phyloP scores from a whole-genome alignment of 2,888 invertebrate genomes.

The Choreutis nemorana region DNA sequence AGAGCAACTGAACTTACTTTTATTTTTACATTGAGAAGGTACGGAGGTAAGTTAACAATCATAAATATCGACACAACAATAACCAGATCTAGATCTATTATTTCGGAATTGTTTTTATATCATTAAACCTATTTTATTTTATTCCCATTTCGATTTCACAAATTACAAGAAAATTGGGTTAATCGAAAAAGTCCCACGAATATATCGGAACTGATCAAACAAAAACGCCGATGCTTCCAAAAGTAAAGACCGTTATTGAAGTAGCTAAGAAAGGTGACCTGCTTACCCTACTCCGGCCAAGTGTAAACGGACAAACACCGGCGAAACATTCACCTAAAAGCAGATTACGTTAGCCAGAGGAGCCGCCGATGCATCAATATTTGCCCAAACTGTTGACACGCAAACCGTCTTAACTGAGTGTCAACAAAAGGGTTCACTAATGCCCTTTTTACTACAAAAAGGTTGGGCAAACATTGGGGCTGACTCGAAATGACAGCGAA shows the following conservation, averaged over 20 bases:
- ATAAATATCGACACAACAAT: too few species aligned
- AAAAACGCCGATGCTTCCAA: too few species aligned
- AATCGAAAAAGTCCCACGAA: too few species aligned
- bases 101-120: too few species aligned
- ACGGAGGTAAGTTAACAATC: too few species aligned
- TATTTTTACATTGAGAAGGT: too few species aligned
- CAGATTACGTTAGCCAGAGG: conserved; percentile 51
- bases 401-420: conserved; percentile 58
- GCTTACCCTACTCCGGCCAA: conserved; percentile 21
- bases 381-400: conserved; percentile 52
- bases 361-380: conserved; percentile 55
- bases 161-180: too few species aligned
- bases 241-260: conserved; percentile 20
- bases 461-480: conserved; percentile 46
- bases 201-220: too few species aligned
- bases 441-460: conserved; percentile 64
- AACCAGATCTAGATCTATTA: too few species aligned
- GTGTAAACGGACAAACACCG: conserved; percentile 32
- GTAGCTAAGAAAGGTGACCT: conserved; percentile 24
- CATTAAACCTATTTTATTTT: too few species aligned
- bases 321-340: conserved; percentile 20
- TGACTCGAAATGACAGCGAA: conserved; percentile 29
- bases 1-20: too few species aligned
- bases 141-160: too few species aligned
- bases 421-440: conserved; percentile 63